phyloP scores from a whole-genome alignment of 2,797 vertebrate genomes.

The Pygocentrus nattereri region DNA sequence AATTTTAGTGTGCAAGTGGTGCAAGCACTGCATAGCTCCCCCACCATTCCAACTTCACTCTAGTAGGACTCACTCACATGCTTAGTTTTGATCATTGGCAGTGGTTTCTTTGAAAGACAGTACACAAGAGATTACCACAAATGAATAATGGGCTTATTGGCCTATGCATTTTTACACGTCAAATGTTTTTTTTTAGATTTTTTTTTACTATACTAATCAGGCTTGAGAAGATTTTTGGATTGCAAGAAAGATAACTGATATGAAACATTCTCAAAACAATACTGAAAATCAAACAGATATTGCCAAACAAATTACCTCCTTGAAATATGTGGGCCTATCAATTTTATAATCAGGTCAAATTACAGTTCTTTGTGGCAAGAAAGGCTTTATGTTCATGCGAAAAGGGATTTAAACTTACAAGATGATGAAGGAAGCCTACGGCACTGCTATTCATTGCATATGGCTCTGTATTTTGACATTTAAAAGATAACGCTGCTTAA shows the following conservation, averaged over 20 bases:
- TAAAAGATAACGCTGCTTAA: conserved; percentile 45
- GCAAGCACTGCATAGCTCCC: no score
- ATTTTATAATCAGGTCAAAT: conserved; percentile 40
- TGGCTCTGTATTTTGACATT: conserved; percentile 46
- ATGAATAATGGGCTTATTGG: no score
- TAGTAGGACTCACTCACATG: neutral
- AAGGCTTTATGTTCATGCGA: conserved; percentile 26
- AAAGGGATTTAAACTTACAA: conserved; percentile 35
- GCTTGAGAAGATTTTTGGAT: conserved; percentile 15
- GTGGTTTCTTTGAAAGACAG: neutral
- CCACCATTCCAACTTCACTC: neutral
- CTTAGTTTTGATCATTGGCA: neutral
- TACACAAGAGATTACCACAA: neutral
- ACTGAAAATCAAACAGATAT: conserved; percentile 44
- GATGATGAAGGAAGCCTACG: conserved; percentile 49
- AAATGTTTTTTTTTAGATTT: neutral
- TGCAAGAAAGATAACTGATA: neutral
- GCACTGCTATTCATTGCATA: conserved; percentile 34
- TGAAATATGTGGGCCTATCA: neutral
- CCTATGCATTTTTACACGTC: neutral
- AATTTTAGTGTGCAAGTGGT: no score
- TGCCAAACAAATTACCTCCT: conserved; percentile 45
- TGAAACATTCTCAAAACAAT: conserved; percentile 6
- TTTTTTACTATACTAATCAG: conserved; percentile 26
- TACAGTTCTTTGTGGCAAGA: conserved; percentile 38